These are phyloP conservation scores for Venturia canescens DNA, from an alignment of 1,140 invertebrate species.

Conservation along the genomic window DNA sequence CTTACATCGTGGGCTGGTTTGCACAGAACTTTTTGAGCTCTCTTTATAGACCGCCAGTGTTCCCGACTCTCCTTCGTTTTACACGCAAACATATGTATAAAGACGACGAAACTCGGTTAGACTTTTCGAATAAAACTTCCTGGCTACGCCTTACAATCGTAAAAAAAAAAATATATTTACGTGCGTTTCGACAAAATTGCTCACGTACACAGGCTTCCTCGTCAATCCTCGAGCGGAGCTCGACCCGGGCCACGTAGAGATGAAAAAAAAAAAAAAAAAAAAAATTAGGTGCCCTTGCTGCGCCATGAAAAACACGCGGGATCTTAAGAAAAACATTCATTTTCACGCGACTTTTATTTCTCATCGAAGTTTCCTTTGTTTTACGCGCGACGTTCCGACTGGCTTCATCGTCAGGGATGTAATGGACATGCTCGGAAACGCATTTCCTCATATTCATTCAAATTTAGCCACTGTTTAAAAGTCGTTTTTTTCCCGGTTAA, in stretches of 20 bases:
- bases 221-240: background rate
- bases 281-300: background rate
- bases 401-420: background rate
- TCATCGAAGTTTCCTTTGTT: background rate
- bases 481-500: no score
- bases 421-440: no score
- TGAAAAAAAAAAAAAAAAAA: background rate
- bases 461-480: no score
- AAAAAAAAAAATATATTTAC: conserved; percentile 18
- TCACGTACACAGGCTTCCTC: background rate
- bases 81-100: background rate
- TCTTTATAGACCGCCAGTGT: no score
- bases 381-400: background rate
- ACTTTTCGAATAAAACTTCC: background rate
- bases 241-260: background rate
- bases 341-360: background rate
- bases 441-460: no score
- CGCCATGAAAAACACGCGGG: no score
- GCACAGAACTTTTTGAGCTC: background rate
- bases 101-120: background rate
- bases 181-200: background rate
- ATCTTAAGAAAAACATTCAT: background rate
- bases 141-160: background rate
- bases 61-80: no score
- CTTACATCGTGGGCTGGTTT: background rate